phyloP scores from a whole-genome alignment of 2,113 vertebrate genomes.

The Halichoerus grypus region DNA sequence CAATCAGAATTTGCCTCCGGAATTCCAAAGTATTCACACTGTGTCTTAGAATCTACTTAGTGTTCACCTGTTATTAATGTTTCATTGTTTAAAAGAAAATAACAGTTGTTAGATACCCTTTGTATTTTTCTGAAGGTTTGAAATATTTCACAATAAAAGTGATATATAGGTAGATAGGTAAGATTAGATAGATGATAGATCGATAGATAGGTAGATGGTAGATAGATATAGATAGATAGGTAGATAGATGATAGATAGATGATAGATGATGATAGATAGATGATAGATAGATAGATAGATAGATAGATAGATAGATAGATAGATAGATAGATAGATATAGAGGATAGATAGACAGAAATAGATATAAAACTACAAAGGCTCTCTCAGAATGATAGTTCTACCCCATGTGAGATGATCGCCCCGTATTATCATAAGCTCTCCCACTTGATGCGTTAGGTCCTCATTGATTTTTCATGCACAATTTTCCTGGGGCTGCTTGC shows the following conservation, averaged over 20 bases:
- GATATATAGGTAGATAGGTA: not conserved
- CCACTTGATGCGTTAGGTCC: conserved; percentile 58
- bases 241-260: not conserved
- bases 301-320: not conserved
- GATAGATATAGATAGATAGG: not conserved
- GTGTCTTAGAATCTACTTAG: not conserved
- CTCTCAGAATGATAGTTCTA: not conserved
- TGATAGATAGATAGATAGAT: not conserved
- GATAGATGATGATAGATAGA: not conserved
- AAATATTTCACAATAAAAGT: not conserved
- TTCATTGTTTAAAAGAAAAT: not conserved
- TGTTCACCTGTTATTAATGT: not conserved
- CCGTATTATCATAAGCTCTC: conserved; percentile 54
- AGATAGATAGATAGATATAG: not conserved
- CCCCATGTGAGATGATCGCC: not conserved
- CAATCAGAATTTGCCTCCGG: not conserved
- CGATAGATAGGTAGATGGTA: not conserved
- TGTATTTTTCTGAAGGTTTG: not conserved
- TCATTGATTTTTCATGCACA: conserved; percentile 79
- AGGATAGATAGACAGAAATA: not conserved
- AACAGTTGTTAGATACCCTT: not conserved
- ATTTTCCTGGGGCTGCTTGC: conserved; percentile 56
- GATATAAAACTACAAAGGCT: not conserved
- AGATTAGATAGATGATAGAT: not conserved
- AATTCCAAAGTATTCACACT: not conserved